A percentile compares a stretch with the other conserved stretches of the same genome.
Conservation (phyloP, 2,797 vertebrate genomes). For the Manis crassicaudata region DNA sequence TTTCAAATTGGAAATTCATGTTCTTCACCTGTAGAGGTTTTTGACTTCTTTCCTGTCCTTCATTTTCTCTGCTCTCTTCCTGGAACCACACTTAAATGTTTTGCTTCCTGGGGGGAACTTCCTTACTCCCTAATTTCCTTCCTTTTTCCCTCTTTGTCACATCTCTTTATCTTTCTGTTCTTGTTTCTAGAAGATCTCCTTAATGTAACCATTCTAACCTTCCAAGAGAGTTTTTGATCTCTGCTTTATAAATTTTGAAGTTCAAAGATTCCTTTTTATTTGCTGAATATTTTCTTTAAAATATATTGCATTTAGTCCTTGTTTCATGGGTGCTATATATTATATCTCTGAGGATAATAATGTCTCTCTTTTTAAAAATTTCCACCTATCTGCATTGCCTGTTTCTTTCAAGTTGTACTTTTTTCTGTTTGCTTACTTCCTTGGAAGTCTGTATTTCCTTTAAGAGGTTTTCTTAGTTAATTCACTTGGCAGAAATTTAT, state of each 20-base stretch:
- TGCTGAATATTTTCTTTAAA: not conserved
- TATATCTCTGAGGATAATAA: not conserved
- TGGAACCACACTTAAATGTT: not conserved
- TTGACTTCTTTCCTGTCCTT: not conserved
- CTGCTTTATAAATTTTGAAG: not conserved
- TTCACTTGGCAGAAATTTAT: not conserved
- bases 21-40: not conserved
- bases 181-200: not conserved
- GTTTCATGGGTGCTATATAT: not conserved
- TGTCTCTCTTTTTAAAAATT: not conserved
- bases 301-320: not conserved
- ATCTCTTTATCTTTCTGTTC: not conserved
- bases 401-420: not conserved
- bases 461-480: not conserved
- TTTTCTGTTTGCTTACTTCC: not conserved
- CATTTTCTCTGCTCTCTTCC: not conserved
- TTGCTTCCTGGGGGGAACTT: not conserved
- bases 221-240: not conserved
- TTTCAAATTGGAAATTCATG: not conserved
- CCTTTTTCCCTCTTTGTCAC: not conserved
- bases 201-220: not conserved
- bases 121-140: not conserved
- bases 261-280: conserved; percentile 28
- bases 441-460: not conserved
- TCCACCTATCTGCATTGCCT: not conserved